A percentile compares a stretch with the other conserved stretches of the same genome.
phyloP scores from a whole-genome alignment of 2,888 invertebrate genomes.

The Andrena praecox region DNA sequence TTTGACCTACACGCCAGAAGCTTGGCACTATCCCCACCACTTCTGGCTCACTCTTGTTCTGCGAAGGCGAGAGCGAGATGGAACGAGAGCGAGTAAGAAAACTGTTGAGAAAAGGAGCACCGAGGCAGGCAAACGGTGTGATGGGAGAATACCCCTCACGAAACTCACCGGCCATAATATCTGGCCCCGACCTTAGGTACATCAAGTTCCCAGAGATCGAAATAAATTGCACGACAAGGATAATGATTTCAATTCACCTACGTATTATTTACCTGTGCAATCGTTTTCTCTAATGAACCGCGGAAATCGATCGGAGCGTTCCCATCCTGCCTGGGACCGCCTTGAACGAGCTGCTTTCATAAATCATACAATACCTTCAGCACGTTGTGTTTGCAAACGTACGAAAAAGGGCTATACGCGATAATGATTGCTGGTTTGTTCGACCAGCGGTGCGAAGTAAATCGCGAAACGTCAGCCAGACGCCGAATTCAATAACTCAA shows the following conservation, averaged over 20 bases:
- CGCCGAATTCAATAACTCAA: slow-evolving; percentile 61
- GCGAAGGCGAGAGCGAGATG: too few species aligned
- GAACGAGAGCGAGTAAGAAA: too few species aligned
- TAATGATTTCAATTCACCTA: slow-evolving; percentile 35
- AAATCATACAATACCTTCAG: slow-evolving; percentile 32
- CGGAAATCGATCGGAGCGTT: slow-evolving; percentile 37
- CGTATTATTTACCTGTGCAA: slow-evolving; percentile 17
- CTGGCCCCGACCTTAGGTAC: too few species aligned
- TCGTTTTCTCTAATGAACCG: slow-evolving; percentile 9
- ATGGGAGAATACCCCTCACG: too few species aligned
- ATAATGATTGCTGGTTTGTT: slow-evolving; percentile 25
- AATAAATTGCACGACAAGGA: slow-evolving; percentile 1
- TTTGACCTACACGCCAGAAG: too few species aligned
- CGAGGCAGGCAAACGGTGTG: too few species aligned
- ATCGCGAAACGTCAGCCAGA: slow-evolving; percentile 18
- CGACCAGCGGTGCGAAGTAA: background rate
- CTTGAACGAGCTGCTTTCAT: slow-evolving; percentile 14
- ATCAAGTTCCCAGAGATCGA: background rate
- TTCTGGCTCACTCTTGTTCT: too few species aligned
- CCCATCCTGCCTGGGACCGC: slow-evolving; percentile 18
- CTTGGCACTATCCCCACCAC: too few species aligned
- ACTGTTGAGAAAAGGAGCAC: too few species aligned
- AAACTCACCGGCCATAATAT: too few species aligned
- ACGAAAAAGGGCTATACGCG: slow-evolving; percentile 3
- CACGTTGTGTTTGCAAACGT: background rate